Evolutionary conservation across 1,140 invertebrate genomes (phyloP).

Genomic region (Uloborus diversus): DNA sequence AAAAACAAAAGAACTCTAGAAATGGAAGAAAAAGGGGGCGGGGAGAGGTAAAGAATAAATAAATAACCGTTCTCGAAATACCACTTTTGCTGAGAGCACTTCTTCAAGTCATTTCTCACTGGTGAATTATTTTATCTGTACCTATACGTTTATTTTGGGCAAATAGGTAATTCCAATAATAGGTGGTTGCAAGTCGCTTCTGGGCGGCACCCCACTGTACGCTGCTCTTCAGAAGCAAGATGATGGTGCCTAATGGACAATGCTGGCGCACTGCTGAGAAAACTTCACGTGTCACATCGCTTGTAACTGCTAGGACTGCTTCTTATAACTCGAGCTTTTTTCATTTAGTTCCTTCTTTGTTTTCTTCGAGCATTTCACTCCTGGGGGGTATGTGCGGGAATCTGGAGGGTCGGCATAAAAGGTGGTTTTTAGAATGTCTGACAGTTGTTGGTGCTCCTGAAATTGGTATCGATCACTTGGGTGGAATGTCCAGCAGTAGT

Average conservation of each 20-base stretch:
- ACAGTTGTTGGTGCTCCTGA: slow-evolving; percentile 44
- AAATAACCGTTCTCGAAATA: slow-evolving; percentile 2
- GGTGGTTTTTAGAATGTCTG: slow-evolving; percentile 34
- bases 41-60: not conserved
- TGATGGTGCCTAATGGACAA: slow-evolving; percentile 56
- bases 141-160: slow-evolving; percentile 54
- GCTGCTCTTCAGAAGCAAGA: slow-evolving; percentile 47
- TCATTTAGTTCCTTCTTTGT: not conserved
- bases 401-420: slow-evolving; percentile 17
- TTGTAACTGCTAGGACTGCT: slow-evolving; percentile 44
- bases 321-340: slow-evolving; percentile 36
- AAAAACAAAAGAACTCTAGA: not conserved
- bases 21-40: not conserved
- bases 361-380: not conserved
- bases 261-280: slow-evolving; percentile 44
- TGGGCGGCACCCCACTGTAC: slow-evolving; percentile 49
- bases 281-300: slow-evolving; percentile 54
- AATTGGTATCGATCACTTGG: slow-evolving; percentile 50
- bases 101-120: slow-evolving; percentile 54
- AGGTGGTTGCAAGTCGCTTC: slow-evolving; percentile 48
- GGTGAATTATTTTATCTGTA: slow-evolving; percentile 55
- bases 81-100: slow-evolving; percentile 48
- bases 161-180: slow-evolving; percentile 57
- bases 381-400: not conserved
- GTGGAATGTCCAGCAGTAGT: slow-evolving; percentile 23